Base-by-base conservation (phyloP, 1,140 invertebrate genomes). In the Orchestia grillus region DNA sequence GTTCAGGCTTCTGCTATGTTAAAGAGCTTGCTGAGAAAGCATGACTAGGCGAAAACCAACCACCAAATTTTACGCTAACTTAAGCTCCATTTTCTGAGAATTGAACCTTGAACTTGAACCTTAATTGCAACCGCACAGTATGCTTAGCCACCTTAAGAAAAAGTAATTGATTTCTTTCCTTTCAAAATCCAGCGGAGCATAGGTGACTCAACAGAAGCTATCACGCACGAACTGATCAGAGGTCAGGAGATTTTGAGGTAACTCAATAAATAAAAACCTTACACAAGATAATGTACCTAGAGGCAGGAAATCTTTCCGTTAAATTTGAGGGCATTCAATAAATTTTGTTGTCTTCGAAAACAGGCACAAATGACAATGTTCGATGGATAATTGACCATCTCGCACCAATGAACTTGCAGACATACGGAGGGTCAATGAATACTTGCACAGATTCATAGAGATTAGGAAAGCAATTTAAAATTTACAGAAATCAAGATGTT, bases 21-120 rank as follows among this genome's bases (percentile, higher is more conserved):
- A 8, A 77, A 28, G 36, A 77, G 62, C 62, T 15, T 36, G 62
- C 28, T 77, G 62, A 3, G 62, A 15, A 36, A 77, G 62, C 62
- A 77, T 77, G 62, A 77, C 62, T 77, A 77, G 36, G 62, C 62
- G 28, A 3, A 36, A 77, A 23, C 28, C 62, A 36, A 77, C 62
- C 62, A 36, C 47, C 62, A 77, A 77, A 91, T 44, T 44, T 91
- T 44, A 91, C 88, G 88, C 19, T 91, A 91, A 91, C 88, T 91
- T 91, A 43, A 91, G 16, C 44, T 91, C 88, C 44, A 91, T 91
- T 91, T 41, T 43, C 41, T 91, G 41, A 11, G 44, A 91, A 91
- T 91, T 91, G 44, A 43, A 91, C 88, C 88, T 43, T 91, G 88
- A 91, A 91, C 41, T 91, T 42, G 88, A 44, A 44, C 88, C 44